Conservation (phyloP, 1,140 invertebrate species). For the Drosophila paulistorum region DNA sequence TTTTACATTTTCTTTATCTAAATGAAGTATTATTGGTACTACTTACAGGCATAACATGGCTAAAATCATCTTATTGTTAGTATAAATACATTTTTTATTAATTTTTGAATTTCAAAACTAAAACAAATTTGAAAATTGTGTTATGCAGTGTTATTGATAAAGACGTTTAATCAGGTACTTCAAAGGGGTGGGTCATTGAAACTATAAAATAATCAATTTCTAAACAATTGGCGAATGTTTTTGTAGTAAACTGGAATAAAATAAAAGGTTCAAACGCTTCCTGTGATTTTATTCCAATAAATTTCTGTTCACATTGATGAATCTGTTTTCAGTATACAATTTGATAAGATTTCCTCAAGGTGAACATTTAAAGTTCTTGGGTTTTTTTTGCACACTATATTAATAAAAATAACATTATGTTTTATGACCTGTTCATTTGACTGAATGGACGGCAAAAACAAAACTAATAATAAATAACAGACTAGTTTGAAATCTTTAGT, state of each 20-base stretch:
- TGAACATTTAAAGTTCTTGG: background rate
- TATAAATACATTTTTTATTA: no score
- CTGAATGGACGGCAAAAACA: background rate
- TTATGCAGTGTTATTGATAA: background rate
- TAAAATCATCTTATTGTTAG: no score
- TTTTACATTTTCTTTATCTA: no score
- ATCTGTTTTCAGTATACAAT: background rate
- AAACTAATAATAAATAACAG: no score
- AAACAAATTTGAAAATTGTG: no score
- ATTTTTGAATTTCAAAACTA: no score
- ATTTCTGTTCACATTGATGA: no score
- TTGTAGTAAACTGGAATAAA: background rate
- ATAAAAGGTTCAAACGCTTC: background rate
- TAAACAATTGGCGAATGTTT: background rate
- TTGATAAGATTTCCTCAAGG: constrained; percentile 1
- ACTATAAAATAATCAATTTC: background rate
- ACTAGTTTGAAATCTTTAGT: no score
- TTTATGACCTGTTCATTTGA: background rate
- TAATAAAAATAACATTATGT: background rate
- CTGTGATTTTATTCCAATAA: background rate
- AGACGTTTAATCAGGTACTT: background rate
- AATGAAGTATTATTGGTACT: no score
- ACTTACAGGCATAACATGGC: no score
- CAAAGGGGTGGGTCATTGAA: background rate
- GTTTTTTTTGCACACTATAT: background rate